These are phyloP conservation scores for Aricia artaxerxes DNA, from an alignment of 2,888 invertebrate genomes.

Conservation along the genomic window DNA sequence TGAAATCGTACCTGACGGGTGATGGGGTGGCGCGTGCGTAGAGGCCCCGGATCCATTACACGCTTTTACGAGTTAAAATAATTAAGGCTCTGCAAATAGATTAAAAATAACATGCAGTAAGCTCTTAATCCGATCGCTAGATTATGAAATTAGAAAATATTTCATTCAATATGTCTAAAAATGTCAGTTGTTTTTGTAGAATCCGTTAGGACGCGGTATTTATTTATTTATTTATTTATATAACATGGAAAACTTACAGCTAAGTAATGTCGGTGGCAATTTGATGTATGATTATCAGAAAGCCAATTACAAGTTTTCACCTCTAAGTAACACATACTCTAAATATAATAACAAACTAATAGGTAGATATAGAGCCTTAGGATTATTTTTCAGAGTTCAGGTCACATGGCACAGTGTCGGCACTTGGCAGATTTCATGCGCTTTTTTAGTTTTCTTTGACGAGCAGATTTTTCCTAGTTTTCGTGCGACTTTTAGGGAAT, in stretches of 20 bases:
- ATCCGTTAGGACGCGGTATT: background rate
- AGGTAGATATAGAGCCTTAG: background rate
- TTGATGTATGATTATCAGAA: too few species aligned
- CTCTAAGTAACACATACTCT: too few species aligned
- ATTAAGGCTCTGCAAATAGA: conserved; percentile 36
- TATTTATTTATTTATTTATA: too few species aligned
- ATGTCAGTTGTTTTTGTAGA: background rate
- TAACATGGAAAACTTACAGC: too few species aligned
- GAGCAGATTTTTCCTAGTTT: background rate
- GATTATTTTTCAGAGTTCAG: background rate
- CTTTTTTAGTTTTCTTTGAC: background rate
- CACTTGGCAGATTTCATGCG: background rate
- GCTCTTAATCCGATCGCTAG: background rate
- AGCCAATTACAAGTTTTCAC: too few species aligned
- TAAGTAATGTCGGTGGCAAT: too few species aligned
- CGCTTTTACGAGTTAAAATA: conserved; percentile 44
- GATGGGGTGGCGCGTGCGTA: conserved; percentile 51
- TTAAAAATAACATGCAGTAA: conserved; percentile 10
- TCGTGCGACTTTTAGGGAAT: background rate
- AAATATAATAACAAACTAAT: too few species aligned
- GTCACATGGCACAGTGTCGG: background rate
- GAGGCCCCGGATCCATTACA: conserved; percentile 40
- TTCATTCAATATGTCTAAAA: background rate
- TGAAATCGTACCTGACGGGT: conserved; percentile 50
- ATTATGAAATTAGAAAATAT: background rate